Conservation (phyloP, 2,113 vertebrate genomes). For the Eulemur rufifrons region DNA sequence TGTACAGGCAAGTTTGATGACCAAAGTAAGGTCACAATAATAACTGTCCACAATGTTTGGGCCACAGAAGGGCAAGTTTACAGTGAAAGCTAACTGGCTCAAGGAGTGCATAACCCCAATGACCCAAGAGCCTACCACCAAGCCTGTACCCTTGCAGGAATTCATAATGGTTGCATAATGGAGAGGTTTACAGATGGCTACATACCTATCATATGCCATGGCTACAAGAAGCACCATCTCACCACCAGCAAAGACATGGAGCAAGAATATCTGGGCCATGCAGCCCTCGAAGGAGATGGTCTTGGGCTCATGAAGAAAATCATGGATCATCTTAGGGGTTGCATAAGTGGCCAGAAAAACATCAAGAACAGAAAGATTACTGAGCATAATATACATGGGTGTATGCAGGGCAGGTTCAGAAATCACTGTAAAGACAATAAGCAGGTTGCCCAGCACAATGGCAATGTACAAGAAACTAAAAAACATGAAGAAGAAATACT, state of each 20-base stretch:
- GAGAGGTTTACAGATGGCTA: constrained; percentile 69
- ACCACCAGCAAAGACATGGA: constrained; percentile 63
- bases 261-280: constrained; percentile 71
- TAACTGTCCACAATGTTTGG: constrained; percentile 69
- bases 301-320: constrained; percentile 56
- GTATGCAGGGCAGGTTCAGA: constrained; percentile 34
- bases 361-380: constrained; percentile 68
- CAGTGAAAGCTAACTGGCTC: constrained; percentile 58
- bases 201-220: constrained; percentile 72
- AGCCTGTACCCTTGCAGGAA: not conserved
- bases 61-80: constrained; percentile 66
- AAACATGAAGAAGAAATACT: constrained; percentile 8
- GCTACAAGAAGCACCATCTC: constrained; percentile 73
- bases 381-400: constrained; percentile 71
- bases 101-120: constrained; percentile 62
- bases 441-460: constrained; percentile 52
- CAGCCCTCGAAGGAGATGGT: constrained; percentile 64
- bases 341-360: constrained; percentile 56
- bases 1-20: constrained; percentile 64
- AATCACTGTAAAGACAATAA: constrained; percentile 56
- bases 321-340: constrained; percentile 70
- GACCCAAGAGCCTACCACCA: constrained; percentile 47
- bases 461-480: constrained; percentile 33
- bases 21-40: constrained; percentile 65
- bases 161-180: constrained; percentile 63